These are phyloP conservation scores for Cataglyphis cursor DNA, from an alignment of 2,888 invertebrate genomes.

Conservation along the genomic window DNA sequence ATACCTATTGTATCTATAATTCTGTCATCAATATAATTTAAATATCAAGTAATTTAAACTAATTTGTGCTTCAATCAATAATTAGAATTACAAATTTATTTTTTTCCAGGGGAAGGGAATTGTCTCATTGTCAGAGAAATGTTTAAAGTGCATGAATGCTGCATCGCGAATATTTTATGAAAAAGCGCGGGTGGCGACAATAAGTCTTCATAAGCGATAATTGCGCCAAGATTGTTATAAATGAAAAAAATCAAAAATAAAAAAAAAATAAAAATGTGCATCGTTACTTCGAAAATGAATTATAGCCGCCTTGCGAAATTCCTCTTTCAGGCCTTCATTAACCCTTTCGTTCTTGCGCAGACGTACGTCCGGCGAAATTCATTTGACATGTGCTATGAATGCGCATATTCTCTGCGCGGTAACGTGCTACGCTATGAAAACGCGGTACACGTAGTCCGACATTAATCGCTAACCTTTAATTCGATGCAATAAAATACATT, in stretches of 20 bases:
- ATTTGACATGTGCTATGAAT: conserved; percentile 44
- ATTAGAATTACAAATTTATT: not conserved
- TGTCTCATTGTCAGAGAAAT: not conserved
- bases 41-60: not conserved
- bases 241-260: conserved; percentile 8
- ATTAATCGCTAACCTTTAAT: conserved; percentile 49
- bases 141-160: not conserved
- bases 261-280: not conserved
- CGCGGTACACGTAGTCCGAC: conserved; percentile 5
- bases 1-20: not conserved
- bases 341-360: conserved; percentile 7
- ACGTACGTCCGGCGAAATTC: conserved; percentile 29
- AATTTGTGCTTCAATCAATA: conserved; percentile 14
- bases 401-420: conserved; percentile 20
- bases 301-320: conserved; percentile 34
- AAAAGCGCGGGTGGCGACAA: conserved; percentile 22
- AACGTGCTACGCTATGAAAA: conserved; percentile 1
- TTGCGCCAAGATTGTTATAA: conserved; percentile 27
- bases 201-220: conserved; percentile 23
- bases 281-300: conserved; percentile 41
- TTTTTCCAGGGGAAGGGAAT: not conserved
- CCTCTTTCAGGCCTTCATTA: conserved; percentile 44
- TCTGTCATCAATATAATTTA: not conserved
- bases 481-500: conserved; percentile 42
- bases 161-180: conserved; percentile 22